A percentile compares a stretch with the other conserved stretches of the same genome.
These are phyloP conservation scores for Anolis apletophallus DNA, from an alignment of 2,797 vertebrate genomes.

Conservation along the genomic window DNA sequence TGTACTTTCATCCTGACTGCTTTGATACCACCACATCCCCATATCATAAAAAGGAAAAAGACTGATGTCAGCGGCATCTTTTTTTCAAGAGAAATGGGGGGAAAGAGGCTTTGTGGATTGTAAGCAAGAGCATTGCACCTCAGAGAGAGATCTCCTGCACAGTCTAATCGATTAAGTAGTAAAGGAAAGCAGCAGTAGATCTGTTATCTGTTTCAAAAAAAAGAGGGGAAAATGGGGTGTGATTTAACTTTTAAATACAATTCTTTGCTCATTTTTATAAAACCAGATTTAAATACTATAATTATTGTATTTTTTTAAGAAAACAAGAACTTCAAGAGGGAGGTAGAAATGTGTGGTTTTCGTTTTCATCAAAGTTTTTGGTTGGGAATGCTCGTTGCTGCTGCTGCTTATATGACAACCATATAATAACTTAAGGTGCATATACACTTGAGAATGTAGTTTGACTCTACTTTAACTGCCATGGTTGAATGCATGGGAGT, in stretches of 20 bases:
- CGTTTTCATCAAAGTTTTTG: background rate
- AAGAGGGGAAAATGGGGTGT: background rate
- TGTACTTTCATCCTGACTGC: constrained; percentile 75
- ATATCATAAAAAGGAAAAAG: constrained; percentile 69
- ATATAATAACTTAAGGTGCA: too few relatives aligned
- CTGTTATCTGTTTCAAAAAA: background rate
- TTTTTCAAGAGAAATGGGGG: constrained; percentile 44
- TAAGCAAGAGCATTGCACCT: constrained; percentile 22
- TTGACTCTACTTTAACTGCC: too few relatives aligned
- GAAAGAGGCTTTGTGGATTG: constrained; percentile 30
- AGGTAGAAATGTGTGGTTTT: background rate
- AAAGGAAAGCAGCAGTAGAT: background rate
- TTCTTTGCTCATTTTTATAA: background rate
- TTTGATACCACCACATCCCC: constrained; percentile 72
- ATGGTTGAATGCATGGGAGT: too few relatives aligned
- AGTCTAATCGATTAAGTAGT: constrained; percentile 6
- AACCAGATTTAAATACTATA: background rate
- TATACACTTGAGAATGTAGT: too few relatives aligned
- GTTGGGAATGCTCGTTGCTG: too few relatives aligned
- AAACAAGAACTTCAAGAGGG: background rate
- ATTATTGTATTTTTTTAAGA: background rate
- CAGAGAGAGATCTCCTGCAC: background rate
- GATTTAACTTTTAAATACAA: background rate
- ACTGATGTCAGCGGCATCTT: constrained; percentile 64
- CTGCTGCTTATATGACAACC: too few relatives aligned